Evolutionary conservation across 2,113 vertebrate genomes (phyloP).

Genomic region (Osmerus mordax): DNA sequence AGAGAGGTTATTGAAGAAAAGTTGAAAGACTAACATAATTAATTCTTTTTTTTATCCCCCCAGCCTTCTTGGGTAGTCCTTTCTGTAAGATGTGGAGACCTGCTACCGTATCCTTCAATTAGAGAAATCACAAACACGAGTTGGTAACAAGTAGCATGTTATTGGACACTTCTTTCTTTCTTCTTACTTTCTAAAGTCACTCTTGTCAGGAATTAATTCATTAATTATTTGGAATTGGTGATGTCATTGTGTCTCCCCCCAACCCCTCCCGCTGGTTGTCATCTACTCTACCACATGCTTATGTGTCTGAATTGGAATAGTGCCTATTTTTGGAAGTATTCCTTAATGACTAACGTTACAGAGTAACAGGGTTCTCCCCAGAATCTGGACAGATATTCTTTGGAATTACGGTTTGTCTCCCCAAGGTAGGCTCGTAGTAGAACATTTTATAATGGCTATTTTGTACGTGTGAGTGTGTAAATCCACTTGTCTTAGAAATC

Average conservation of each 20-base stretch:
- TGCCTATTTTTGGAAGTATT: neutral
- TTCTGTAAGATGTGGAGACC: slow-evolving; percentile 92
- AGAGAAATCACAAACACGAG: too few relatives aligned
- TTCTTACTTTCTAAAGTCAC: too few relatives aligned
- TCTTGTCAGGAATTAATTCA: too few relatives aligned
- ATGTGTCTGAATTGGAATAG: neutral
- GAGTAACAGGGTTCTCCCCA: slow-evolving; percentile 95
- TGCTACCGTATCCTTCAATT: slow-evolving; percentile 93
- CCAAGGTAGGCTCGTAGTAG: slow-evolving; percentile 74
- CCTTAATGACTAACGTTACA: slow-evolving; percentile 75
- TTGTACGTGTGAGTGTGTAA: neutral
- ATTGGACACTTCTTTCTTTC: too few relatives aligned
- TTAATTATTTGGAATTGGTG: too few relatives aligned
- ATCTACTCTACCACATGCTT: neutral
- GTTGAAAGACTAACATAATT: neutral
- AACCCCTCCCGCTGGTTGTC: neutral
- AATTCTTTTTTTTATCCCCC: slow-evolving; percentile 32
- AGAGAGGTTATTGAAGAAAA: neutral
- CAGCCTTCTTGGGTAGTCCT: slow-evolving; percentile 95
- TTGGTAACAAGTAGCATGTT: too few relatives aligned
- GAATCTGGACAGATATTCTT: slow-evolving; percentile 94
- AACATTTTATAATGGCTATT: neutral
- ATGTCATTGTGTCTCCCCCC: too few relatives aligned
- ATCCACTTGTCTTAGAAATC: too few relatives aligned
- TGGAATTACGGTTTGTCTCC: slow-evolving; percentile 91